phyloP scores from a whole-genome alignment of 1,140 invertebrate species.

The Sipha flava region DNA sequence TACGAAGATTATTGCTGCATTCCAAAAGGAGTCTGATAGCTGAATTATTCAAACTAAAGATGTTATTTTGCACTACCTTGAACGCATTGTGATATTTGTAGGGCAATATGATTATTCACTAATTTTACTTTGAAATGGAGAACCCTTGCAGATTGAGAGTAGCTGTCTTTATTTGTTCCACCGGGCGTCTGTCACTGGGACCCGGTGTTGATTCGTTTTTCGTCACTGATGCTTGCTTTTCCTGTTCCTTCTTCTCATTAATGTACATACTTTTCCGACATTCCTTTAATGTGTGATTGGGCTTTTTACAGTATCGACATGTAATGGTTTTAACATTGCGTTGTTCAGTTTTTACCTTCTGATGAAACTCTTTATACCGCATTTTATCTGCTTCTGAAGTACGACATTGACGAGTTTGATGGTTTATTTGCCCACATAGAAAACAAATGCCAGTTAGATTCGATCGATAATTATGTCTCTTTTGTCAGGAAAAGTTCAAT shows the following conservation, averaged over 20 bases:
- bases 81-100: background rate
- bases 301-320: background rate
- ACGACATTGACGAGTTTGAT: no score
- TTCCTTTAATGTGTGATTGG: background rate
- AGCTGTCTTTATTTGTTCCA: background rate
- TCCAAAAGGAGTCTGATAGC: conserved; percentile 31
- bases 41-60: no score
- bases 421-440: background rate
- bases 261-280: background rate
- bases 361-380: no score
- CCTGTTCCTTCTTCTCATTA: background rate
- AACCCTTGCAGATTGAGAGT: no score
- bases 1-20: conserved; percentile 34
- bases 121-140: background rate
- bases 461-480: no score
- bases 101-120: background rate
- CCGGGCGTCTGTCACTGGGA: background rate
- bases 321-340: background rate
- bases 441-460: background rate
- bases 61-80: background rate
- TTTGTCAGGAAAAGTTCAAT: no score
- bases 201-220: background rate
- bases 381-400: no score
- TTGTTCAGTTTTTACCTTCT: no score
- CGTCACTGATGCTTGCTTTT: background rate